Evolutionary conservation across 1,140 invertebrate genomes (phyloP).

Genomic region (Sitophilus oryzae): DNA sequence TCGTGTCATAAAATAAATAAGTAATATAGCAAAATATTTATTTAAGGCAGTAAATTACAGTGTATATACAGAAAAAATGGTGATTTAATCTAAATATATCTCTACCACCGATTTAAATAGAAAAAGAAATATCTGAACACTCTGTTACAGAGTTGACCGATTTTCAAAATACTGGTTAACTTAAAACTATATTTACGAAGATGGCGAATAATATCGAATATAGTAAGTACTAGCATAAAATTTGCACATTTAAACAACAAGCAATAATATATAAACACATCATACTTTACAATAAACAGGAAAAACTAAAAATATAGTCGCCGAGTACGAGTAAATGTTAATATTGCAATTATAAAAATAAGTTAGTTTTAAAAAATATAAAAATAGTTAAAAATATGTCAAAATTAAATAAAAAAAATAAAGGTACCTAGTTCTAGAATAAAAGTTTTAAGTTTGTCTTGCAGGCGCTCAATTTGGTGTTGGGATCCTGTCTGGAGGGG

Average conservation of each 20-base stretch:
- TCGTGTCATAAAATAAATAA: too few relatives aligned
- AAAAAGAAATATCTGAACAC: too few relatives aligned
- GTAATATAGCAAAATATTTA: too few relatives aligned
- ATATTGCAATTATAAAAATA: too few relatives aligned
- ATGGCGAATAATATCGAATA: background rate
- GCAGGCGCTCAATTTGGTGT: constrained; percentile 1
- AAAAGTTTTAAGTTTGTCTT: constrained; percentile 1
- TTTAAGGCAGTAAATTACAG: too few relatives aligned
- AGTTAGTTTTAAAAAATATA: too few relatives aligned
- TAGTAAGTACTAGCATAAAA: background rate
- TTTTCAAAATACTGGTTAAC: background rate
- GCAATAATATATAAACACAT: background rate
- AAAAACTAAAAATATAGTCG: background rate
- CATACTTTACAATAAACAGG: background rate
- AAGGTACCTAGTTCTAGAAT: background rate
- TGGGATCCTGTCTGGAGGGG: background rate
- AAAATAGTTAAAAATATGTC: background rate
- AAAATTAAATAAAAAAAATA: background rate
- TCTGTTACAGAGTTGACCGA: background rate
- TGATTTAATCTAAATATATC: too few relatives aligned
- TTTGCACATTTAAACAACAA: background rate
- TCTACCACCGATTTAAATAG: too few relatives aligned
- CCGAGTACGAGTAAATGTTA: too few relatives aligned
- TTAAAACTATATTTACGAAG: background rate
- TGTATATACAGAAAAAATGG: too few relatives aligned